Conservation (phyloP, 2,888 invertebrate species). For the Drosophila greeni region DNA sequence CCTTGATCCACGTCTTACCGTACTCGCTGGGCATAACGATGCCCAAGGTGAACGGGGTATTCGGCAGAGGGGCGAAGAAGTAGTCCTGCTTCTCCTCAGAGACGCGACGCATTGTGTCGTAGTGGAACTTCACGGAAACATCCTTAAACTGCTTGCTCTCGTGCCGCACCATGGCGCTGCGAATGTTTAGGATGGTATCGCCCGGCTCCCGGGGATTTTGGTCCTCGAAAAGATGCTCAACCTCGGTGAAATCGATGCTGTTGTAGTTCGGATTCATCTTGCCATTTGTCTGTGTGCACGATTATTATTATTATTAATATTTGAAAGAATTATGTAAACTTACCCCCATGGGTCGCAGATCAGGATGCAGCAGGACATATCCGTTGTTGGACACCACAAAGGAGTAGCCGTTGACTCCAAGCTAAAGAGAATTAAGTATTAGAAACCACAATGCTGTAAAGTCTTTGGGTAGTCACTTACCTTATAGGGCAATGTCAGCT, state of each 20-base stretch:
- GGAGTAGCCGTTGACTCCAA: constrained; percentile 97
- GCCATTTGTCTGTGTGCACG: constrained; percentile 61
- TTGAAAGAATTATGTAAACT: constrained; percentile 75
- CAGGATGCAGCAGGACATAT: constrained; percentile 95
- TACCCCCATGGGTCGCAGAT: constrained; percentile 90
- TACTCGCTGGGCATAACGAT: constrained; percentile 90
- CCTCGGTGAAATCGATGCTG: constrained; percentile 96
- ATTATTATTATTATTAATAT: not conserved
- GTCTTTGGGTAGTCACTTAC: constrained; percentile 79
- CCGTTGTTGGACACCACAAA: constrained; percentile 98
- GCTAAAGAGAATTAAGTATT: constrained; percentile 79
- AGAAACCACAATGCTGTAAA: fast-evolving
- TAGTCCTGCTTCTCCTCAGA: constrained; percentile 89
- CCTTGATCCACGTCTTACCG: constrained; percentile 82
- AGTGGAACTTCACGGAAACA: constrained; percentile 88
- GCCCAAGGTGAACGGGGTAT: constrained; percentile 92
- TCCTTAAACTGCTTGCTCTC: constrained; percentile 83
- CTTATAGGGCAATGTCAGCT: constrained; percentile 93
- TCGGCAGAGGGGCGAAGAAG: constrained; percentile 88
- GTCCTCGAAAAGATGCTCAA: constrained; percentile 89
- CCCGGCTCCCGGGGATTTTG: constrained; percentile 84
- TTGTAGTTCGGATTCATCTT: constrained; percentile 93
- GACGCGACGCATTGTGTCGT: constrained; percentile 91
- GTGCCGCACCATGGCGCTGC: constrained; percentile 86
- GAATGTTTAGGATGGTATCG: constrained; percentile 80